phyloP scores from a whole-genome alignment of 2,888 invertebrate genomes.

The Dasysyrphus albostriatus region DNA sequence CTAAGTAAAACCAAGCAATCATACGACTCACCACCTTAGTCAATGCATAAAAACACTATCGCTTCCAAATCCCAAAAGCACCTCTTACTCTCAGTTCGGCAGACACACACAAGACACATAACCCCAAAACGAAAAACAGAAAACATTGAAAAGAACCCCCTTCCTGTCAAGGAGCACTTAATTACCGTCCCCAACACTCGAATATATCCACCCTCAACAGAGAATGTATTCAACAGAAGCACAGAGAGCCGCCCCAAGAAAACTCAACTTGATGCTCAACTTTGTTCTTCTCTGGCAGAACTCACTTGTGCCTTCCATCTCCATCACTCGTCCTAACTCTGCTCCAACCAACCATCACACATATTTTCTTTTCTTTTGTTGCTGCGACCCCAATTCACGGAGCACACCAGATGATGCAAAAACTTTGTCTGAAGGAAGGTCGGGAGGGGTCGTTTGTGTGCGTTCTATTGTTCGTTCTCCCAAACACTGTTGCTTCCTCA shows the following conservation, averaged over 20 bases:
- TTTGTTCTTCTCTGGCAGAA: slow-evolving; percentile 51
- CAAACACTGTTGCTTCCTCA: slow-evolving; percentile 73
- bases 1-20: slow-evolving; percentile 38
- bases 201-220: slow-evolving; percentile 77
- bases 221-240: slow-evolving; percentile 78
- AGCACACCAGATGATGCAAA: slow-evolving; percentile 60
- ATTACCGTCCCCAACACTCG: slow-evolving; percentile 75
- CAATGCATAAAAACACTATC: slow-evolving; percentile 44
- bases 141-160: slow-evolving; percentile 21
- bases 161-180: slow-evolving; percentile 63
- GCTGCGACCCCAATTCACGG: slow-evolving; percentile 59
- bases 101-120: slow-evolving; percentile 11
- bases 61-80: slow-evolving; percentile 46
- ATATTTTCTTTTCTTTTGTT: slow-evolving; percentile 44
- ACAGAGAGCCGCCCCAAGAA: slow-evolving; percentile 77
- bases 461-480: slow-evolving; percentile 57
- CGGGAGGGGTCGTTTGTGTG: slow-evolving; percentile 12
- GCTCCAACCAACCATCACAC: slow-evolving; percentile 6
- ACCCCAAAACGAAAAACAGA: slow-evolving; percentile 21
- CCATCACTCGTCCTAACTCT: background rate
- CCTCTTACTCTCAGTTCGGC: slow-evolving; percentile 29
- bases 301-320: background rate
- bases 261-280: slow-evolving; percentile 79
- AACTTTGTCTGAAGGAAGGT: slow-evolving; percentile 67
- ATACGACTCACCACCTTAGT: slow-evolving; percentile 48